A percentile compares a stretch with the other conserved stretches of the same genome.
Evolutionary conservation across 2,888 invertebrate genomes (phyloP).

Genomic region (Ophion slaviceki): DNA sequence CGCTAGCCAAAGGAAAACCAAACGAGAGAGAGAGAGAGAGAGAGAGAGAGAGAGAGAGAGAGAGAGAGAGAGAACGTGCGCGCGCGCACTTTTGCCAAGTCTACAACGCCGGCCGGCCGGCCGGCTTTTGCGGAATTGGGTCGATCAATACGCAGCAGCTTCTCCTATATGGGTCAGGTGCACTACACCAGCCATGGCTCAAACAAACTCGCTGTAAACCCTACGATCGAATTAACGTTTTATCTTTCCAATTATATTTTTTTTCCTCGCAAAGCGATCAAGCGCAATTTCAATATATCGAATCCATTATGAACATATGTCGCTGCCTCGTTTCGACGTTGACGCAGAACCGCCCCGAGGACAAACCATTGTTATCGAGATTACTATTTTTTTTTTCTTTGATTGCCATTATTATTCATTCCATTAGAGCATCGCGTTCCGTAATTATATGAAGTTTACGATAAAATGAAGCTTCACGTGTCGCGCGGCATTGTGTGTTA

Average conservation of each 20-base stretch:
- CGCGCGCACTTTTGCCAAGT: slow-evolving; percentile 32
- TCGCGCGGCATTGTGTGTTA: too few species aligned
- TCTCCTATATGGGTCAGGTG: slow-evolving; percentile 81
- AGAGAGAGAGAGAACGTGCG: slow-evolving; percentile 30
- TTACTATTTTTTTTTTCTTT: background rate
- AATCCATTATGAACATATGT: too few species aligned
- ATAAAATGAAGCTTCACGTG: too few species aligned
- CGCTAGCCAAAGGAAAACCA: slow-evolving; percentile 22
- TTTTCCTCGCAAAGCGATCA: too few species aligned
- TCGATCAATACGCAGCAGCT: slow-evolving; percentile 80
- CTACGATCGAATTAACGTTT: too few species aligned
- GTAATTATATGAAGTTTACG: background rate
- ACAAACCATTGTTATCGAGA: too few species aligned
- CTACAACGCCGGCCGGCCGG: slow-evolving; percentile 65
- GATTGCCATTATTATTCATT: background rate
- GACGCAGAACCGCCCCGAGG: too few species aligned
- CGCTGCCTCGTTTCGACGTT: too few species aligned
- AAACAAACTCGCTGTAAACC: background rate
- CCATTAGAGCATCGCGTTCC: background rate
- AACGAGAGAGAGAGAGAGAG: slow-evolving; percentile 5
- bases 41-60: slow-evolving; percentile 28
- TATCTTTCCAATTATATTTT: background rate
- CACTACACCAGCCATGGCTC: slow-evolving; percentile 70
- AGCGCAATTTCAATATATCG: too few species aligned
- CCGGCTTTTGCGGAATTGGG: slow-evolving; percentile 78